phyloP scores from a whole-genome alignment of 2,113 vertebrate species.

The Lagopus muta region DNA sequence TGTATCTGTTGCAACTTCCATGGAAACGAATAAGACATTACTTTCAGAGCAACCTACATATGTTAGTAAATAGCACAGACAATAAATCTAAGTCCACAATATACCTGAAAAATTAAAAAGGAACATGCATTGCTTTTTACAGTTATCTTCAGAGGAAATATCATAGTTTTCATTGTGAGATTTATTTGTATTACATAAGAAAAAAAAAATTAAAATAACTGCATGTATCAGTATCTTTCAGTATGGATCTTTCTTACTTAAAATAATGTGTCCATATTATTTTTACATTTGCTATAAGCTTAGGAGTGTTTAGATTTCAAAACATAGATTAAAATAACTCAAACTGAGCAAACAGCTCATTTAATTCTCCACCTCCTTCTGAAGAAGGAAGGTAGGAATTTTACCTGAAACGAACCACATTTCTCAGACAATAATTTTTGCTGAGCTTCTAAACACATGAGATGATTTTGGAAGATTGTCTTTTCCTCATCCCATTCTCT shows the following conservation, averaged over 20 bases:
- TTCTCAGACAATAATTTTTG: constrained; percentile 72
- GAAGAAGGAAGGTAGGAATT: constrained; percentile 1
- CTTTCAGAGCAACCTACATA: no score
- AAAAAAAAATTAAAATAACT: background rate
- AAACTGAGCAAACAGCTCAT: background rate
- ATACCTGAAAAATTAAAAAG: background rate
- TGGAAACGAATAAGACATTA: no score
- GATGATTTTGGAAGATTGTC: constrained; percentile 64
- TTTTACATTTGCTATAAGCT: background rate
- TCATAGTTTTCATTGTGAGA: background rate
- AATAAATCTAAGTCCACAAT: background rate
- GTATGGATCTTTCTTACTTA: background rate
- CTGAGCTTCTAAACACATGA: constrained; percentile 71
- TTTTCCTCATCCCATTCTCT: constrained; percentile 78
- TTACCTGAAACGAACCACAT: constrained; percentile 80
- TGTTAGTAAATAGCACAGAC: background rate
- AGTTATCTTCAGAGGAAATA: background rate
- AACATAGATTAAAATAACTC: background rate
- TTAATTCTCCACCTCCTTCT: background rate
- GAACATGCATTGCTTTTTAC: background rate
- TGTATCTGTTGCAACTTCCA: no score
- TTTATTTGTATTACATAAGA: background rate
- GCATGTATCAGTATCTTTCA: background rate
- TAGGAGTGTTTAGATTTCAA: background rate
- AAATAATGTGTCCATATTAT: background rate